phyloP scores from a whole-genome alignment of 2,113 vertebrate species.

The Platichthys stellatus region DNA sequence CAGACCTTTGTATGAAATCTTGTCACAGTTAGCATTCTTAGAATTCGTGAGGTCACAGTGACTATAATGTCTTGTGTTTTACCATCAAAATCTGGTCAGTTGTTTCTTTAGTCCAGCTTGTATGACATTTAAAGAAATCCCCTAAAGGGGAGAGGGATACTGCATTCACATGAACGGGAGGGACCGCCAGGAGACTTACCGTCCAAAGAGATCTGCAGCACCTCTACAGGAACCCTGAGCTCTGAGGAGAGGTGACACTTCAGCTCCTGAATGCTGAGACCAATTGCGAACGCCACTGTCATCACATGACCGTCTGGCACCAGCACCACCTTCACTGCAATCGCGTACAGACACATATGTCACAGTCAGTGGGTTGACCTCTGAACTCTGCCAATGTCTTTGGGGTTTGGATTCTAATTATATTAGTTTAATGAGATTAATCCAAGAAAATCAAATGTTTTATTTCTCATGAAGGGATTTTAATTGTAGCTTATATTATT shows the following conservation, averaged over 20 bases:
- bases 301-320: conserved; percentile 85
- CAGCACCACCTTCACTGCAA: conserved; percentile 86
- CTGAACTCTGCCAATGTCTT: neutral
- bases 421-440: too few species aligned
- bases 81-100: neutral
- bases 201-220: conserved; percentile 79
- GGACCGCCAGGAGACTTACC: conserved; percentile 50
- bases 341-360: neutral
- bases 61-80: neutral
- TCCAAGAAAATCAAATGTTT: too few species aligned
- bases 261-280: conserved; percentile 76
- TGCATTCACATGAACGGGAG: neutral
- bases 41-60: neutral
- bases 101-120: neutral
- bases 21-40: neutral
- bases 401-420: too few species aligned
- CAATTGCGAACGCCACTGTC: conserved; percentile 82
- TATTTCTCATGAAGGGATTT: too few species aligned
- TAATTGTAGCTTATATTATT: too few species aligned
- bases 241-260: conserved; percentile 82
- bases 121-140: neutral
- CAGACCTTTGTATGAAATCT: too few species aligned
- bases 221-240: conserved; percentile 78
- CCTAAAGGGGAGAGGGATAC: neutral
- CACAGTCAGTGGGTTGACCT: neutral